Conservation (phyloP, 2,888 invertebrate species). For the Lydus trimaculatus region DNA sequence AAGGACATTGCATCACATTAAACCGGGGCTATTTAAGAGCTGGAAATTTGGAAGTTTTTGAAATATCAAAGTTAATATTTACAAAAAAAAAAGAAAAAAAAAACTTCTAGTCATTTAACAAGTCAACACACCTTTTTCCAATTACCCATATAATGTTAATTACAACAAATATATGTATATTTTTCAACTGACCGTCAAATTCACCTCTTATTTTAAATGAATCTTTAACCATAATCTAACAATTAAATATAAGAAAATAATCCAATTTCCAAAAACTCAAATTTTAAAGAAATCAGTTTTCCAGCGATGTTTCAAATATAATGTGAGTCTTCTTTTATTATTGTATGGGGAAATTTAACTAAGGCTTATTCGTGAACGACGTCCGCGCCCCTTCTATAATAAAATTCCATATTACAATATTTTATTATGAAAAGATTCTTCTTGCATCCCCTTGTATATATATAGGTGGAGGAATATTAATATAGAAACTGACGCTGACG, state of each 20-base stretch:
- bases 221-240: neutral
- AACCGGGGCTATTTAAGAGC: too few species aligned
- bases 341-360: constrained; percentile 19
- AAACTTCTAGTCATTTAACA: too few species aligned
- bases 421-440: constrained; percentile 34
- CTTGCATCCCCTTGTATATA: constrained; percentile 9
- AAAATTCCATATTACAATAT: constrained; percentile 34
- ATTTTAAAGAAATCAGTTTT: constrained; percentile 35
- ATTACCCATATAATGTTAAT: too few species aligned
- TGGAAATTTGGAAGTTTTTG: too few species aligned
- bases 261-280: constrained; percentile 28
- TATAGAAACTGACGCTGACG: constrained; percentile 42
- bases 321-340: constrained; percentile 11
- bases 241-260: neutral
- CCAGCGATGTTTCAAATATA: constrained; percentile 38
- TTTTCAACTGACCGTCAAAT: neutral
- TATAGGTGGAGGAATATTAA: constrained; percentile 17
- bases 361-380: constrained; percentile 24
- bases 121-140: too few species aligned
- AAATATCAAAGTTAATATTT: too few species aligned
- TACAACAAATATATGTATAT: too few species aligned
- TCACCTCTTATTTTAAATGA: neutral
- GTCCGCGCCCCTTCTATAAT: constrained; percentile 25
- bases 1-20: too few species aligned
- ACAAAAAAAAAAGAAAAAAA: too few species aligned